Percentiles rank a stretch among this genome's conserved stretches.
phyloP scores from a whole-genome alignment of 2,113 vertebrate species.

The Gymnogyps californianus region DNA sequence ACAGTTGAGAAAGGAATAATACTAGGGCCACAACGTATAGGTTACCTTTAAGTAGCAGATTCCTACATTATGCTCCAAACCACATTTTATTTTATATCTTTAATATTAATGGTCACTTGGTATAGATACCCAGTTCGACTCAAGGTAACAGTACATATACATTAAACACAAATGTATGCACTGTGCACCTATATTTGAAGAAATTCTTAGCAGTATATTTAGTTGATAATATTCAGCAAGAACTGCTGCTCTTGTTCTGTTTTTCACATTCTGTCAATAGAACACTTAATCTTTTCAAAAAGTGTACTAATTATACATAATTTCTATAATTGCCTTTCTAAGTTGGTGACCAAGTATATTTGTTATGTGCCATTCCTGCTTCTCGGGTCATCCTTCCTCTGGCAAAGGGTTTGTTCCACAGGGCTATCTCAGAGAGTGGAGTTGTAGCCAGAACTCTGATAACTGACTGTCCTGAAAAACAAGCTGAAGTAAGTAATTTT shows the following conservation, averaged over 20 bases:
- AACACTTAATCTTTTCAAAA: background rate
- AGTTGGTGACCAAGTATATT: background rate
- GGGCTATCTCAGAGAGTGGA: slow-evolving; percentile 77
- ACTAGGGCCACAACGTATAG: background rate
- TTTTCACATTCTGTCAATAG: background rate
- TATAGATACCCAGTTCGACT: background rate
- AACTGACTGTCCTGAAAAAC: background rate
- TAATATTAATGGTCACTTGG: background rate
- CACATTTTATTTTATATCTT: background rate
- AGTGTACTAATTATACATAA: background rate
- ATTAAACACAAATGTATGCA: background rate
- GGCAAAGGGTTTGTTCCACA: slow-evolving; percentile 76
- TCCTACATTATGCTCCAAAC: background rate
- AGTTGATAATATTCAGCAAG: background rate
- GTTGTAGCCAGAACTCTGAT: slow-evolving; percentile 35
- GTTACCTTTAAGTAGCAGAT: background rate
- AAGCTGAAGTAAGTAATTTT: background rate
- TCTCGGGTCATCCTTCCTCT: slow-evolving; percentile 73
- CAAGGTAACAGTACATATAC: no score
- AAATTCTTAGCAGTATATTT: background rate
- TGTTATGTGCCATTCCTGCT: background rate
- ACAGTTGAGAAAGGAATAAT: background rate
- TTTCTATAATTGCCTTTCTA: background rate
- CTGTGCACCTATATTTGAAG: background rate
- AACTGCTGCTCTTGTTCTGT: background rate